These are phyloP conservation scores for Chaenogobius annularis DNA, from an alignment of 2,113 vertebrate species.

Conservation along the genomic window DNA sequence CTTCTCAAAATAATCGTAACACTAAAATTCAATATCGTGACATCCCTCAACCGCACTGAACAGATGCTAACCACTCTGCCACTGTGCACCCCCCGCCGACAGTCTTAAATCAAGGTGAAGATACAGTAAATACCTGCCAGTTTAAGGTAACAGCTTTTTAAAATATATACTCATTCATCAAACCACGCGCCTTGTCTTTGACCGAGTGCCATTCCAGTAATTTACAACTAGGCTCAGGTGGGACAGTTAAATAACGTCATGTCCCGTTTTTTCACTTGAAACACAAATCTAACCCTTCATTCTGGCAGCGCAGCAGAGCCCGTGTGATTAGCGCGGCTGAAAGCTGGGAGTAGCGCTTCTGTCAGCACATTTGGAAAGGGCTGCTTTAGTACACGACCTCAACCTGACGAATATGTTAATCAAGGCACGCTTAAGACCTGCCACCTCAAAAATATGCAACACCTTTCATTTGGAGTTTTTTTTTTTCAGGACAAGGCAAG, in stretches of 20 bases:
- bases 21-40: too few species aligned
- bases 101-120: neutral
- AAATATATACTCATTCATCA: neutral
- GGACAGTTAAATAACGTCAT: constrained; percentile 44
- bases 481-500: constrained; percentile 7
- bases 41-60: neutral
- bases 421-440: constrained; percentile 9
- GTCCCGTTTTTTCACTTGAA: constrained; percentile 42
- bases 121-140: neutral
- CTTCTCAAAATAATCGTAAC: too few species aligned
- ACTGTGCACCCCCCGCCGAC: too few species aligned
- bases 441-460: constrained; percentile 19
- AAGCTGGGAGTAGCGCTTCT: constrained; percentile 5
- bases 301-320: constrained; percentile 36
- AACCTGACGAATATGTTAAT: constrained; percentile 29
- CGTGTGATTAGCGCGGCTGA: constrained; percentile 14
- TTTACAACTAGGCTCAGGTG: constrained; percentile 47
- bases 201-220: constrained; percentile 29
- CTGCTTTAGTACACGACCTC: constrained; percentile 29
- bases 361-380: constrained; percentile 17
- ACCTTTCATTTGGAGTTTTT: constrained; percentile 17
- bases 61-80: neutral
- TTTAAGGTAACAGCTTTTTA: neutral
- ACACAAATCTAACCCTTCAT: constrained; percentile 52
- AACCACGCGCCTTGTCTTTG: constrained; percentile 19